A percentile compares a stretch with the other conserved stretches of the same genome.
Evolutionary conservation across 2,113 vertebrate genomes (phyloP).

Genomic region (Synchiropus splendidus): DNA sequence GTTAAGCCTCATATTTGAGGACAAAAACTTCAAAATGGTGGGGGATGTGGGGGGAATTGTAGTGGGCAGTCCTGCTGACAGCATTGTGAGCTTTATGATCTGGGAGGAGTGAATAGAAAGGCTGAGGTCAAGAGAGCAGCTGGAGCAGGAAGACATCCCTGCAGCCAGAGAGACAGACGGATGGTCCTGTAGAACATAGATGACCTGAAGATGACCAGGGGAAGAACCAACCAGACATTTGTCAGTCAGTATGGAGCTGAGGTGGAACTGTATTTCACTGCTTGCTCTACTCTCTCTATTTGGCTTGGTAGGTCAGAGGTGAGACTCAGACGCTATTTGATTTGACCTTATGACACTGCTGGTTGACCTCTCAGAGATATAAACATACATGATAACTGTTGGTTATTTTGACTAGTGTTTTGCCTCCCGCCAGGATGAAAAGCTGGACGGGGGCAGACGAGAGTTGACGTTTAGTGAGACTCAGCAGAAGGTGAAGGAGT

Average conservation of each 20-base stretch:
- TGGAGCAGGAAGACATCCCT: neutral
- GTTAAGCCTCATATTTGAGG: too few relatives aligned
- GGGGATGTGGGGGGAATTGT: too few relatives aligned
- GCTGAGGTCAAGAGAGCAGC: constrained; percentile 6
- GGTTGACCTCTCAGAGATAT: neutral
- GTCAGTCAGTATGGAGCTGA: constrained; percentile 75
- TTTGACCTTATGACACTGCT: neutral
- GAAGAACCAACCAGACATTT: constrained; percentile 70
- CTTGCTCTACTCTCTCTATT: constrained; percentile 69
- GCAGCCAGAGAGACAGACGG: constrained; percentile 3
- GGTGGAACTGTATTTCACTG: constrained; percentile 78
- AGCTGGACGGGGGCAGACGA: constrained; percentile 70
- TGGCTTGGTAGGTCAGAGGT: constrained; percentile 62
- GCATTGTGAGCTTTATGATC: constrained; percentile 41
- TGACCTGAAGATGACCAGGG: constrained; percentile 70
- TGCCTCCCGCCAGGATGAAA: constrained; percentile 74
- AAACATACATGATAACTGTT: constrained; percentile 1
- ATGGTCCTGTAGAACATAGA: neutral
- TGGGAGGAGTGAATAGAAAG: constrained; percentile 29
- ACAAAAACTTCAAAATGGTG: too few relatives aligned
- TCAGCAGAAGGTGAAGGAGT: constrained; percentile 86
- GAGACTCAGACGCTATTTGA: constrained; percentile 7
- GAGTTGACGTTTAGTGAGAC: constrained; percentile 73
- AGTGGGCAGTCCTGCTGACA: neutral
- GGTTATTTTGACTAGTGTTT: constrained; percentile 4